These are phyloP conservation scores for Caradrina kadenii DNA, from an alignment of 2,888 invertebrate species.

Conservation along the genomic window DNA sequence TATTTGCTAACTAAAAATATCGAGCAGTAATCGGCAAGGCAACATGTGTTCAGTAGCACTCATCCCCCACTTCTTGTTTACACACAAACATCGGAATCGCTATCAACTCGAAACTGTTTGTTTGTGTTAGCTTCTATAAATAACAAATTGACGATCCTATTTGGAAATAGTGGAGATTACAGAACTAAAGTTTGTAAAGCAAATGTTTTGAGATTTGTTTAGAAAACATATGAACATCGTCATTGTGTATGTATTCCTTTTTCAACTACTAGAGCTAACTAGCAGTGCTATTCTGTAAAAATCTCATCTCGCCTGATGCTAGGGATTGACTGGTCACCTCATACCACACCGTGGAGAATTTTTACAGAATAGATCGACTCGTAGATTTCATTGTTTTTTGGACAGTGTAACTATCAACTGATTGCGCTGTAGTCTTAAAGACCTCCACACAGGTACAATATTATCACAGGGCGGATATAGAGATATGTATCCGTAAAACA, in stretches of 20 bases:
- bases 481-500: too few relatives aligned
- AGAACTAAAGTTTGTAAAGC: background rate
- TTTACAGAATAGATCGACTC: too few relatives aligned
- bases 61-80: slow-evolving; percentile 38
- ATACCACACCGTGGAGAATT: too few relatives aligned
- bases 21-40: slow-evolving; percentile 5
- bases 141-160: slow-evolving; percentile 7
- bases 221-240: background rate
- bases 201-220: slow-evolving; percentile 6
- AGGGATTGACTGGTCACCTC: too few relatives aligned
- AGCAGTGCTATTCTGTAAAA: too few relatives aligned
- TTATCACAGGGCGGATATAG: too few relatives aligned
- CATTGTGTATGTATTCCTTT: background rate
- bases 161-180: slow-evolving; percentile 15
- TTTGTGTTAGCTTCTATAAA: slow-evolving; percentile 33
- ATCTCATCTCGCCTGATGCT: too few relatives aligned
- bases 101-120: slow-evolving; percentile 33
- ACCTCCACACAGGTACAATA: too few relatives aligned
- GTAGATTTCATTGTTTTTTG: background rate
- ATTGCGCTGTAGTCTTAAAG: background rate
- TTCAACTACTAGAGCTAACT: background rate
- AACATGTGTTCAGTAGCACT: slow-evolving; percentile 55
- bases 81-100: slow-evolving; percentile 28
- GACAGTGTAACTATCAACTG: background rate
- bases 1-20: slow-evolving; percentile 43